Evolutionary conservation across 2,113 vertebrate genomes (phyloP).

Genomic region (Bubo scandiacus): DNA sequence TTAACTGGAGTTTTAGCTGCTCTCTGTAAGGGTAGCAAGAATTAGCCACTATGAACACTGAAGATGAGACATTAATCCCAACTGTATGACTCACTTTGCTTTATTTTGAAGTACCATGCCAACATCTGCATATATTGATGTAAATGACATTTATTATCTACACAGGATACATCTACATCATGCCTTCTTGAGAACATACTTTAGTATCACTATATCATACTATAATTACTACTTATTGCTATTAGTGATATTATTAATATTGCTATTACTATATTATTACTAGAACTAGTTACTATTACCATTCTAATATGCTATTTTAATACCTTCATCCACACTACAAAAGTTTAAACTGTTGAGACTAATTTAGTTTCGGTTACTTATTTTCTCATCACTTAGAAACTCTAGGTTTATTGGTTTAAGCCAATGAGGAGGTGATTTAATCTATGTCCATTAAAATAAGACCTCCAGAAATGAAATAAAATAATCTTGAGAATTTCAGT

Average conservation of each 20-base stretch:
- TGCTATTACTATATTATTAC: background rate
- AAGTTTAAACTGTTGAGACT: rapidly evolving
- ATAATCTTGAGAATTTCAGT: background rate
- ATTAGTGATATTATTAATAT: background rate
- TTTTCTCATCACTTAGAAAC: background rate
- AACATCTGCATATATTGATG: background rate
- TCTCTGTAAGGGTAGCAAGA: background rate
- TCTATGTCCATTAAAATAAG: background rate
- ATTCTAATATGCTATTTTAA: background rate
- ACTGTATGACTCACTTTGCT: background rate
- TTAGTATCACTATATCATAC: background rate
- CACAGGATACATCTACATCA: background rate
- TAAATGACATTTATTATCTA: background rate
- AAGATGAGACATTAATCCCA: background rate
- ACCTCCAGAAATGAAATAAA: background rate
- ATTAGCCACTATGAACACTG: background rate
- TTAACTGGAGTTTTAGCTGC: background rate
- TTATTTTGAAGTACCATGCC: background rate
- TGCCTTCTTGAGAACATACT: background rate
- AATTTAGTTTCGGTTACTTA: background rate
- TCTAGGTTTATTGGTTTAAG: background rate
- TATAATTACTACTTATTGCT: background rate
- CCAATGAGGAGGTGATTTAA: background rate
- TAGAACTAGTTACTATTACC: background rate
- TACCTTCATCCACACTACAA: background rate